These are phyloP conservation scores for Thereuonema tuberculata DNA, from an alignment of 1,140 invertebrate species.

Conservation along the genomic window DNA sequence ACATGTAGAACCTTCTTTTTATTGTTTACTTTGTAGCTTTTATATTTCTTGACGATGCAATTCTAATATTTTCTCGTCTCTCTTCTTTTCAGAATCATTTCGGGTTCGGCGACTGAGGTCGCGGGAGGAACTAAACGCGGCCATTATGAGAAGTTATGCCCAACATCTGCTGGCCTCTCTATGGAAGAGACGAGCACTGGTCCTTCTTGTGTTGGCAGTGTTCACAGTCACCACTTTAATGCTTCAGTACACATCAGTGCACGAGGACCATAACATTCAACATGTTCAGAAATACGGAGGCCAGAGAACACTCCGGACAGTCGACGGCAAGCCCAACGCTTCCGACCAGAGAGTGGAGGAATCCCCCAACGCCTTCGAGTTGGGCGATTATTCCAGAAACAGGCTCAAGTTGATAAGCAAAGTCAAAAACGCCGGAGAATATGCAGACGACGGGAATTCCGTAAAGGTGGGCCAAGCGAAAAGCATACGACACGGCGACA, in stretches of 20 bases:
- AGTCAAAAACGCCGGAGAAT: neutral
- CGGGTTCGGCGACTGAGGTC: neutral
- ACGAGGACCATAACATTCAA: neutral
- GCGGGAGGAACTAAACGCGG: neutral
- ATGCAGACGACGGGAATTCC: neutral
- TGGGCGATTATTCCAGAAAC: neutral
- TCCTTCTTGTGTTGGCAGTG: neutral
- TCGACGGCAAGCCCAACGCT: neutral
- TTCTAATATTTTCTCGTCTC: neutral
- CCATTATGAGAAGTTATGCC: neutral
- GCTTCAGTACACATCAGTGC: neutral
- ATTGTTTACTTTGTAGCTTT: no score
- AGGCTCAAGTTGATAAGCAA: neutral
- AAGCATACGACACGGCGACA: neutral
- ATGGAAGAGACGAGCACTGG: neutral
- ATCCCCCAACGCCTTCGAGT: neutral
- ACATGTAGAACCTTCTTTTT: no score
- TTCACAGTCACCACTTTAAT: neutral
- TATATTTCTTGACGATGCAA: no score
- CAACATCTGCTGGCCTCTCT: neutral
- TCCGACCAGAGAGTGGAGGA: neutral
- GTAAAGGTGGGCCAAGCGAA: neutral
- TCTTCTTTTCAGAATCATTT: neutral
- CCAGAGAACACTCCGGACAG: neutral
- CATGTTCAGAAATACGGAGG: neutral